phyloP scores from a whole-genome alignment of 53 echinoderm and acorn worm genomes.

The Paracentrotus lividus region DNA sequence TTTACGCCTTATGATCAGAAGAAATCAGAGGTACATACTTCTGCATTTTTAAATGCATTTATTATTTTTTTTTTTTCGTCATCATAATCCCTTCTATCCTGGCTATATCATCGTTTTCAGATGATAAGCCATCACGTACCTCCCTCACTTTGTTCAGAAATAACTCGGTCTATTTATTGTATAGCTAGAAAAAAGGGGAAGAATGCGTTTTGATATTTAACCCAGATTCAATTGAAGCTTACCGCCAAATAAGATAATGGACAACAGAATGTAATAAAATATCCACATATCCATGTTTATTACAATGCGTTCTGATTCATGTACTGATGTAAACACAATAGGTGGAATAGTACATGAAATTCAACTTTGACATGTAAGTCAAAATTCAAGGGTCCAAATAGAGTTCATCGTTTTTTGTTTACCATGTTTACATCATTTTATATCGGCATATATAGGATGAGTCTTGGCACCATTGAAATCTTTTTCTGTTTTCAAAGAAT shows the following conservation, averaged over 20 bases:
- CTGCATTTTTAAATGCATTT: not conserved
- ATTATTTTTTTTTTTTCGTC: not conserved
- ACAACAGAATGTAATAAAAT: not conserved
- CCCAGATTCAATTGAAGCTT: not conserved
- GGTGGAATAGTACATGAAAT: too few relatives aligned
- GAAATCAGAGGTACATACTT: too few relatives aligned
- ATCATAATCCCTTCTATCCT: conserved; percentile 5
- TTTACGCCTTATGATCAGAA: too few relatives aligned
- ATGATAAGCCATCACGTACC: conserved; percentile 1
- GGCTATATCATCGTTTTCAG: not conserved
- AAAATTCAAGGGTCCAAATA: too few relatives aligned
- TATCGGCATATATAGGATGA: too few relatives aligned
- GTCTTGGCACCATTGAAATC: too few relatives aligned
- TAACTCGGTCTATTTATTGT: not conserved
- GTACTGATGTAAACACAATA: not conserved
- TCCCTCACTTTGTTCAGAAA: not conserved
- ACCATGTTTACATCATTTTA: too few relatives aligned
- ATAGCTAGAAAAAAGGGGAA: not conserved
- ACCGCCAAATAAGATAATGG: not conserved
- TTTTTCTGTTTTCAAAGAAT: too few relatives aligned
- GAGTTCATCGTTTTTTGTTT: too few relatives aligned
- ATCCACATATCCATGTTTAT: not conserved
- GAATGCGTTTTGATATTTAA: not conserved
- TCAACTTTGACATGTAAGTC: too few relatives aligned
- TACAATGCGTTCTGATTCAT: not conserved